Evolutionary conservation across 2,888 invertebrate species (phyloP).

Genomic region (Zaprionus lineosus): DNA sequence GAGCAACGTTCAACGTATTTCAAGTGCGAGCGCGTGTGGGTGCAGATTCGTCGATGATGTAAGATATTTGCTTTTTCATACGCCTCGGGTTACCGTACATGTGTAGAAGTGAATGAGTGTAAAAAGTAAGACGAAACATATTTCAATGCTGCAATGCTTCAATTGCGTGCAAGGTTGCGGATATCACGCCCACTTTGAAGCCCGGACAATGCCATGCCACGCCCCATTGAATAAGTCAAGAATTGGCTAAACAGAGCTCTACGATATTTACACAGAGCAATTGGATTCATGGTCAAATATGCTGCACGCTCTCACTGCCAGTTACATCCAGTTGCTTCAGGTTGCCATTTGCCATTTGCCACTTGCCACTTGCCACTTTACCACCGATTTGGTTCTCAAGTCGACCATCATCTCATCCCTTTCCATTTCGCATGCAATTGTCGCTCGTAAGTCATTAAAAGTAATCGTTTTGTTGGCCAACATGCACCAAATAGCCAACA

Average conservation of each 20-base stretch:
- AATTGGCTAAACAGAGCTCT: too few relatives aligned
- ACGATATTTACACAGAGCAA: too few relatives aligned
- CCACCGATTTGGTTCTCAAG: too few relatives aligned
- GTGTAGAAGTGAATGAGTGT: not conserved
- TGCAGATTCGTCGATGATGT: slow-evolving; percentile 43
- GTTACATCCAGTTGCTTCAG: not conserved
- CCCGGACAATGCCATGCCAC: slow-evolving; percentile 13
- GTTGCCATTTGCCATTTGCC: not conserved
- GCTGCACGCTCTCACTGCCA: slow-evolving; percentile 53
- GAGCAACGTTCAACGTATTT: not conserved
- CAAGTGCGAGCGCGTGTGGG: slow-evolving; percentile 32
- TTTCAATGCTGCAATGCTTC: too few relatives aligned
- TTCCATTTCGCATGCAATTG: slow-evolving; percentile 60
- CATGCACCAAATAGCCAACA: slow-evolving; percentile 70
- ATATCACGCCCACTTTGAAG: slow-evolving; percentile 48
- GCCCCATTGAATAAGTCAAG: not conserved
- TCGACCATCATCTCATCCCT: too few relatives aligned
- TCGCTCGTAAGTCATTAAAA: slow-evolving; percentile 72
- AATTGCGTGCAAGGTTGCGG: slow-evolving; percentile 69
- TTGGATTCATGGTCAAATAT: slow-evolving; percentile 61
- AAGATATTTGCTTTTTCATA: slow-evolving; percentile 23
- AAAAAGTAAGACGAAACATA: slow-evolving; percentile 22
- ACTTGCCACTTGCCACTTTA: not conserved
- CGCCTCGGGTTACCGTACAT: slow-evolving; percentile 24
- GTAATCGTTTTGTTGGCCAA: slow-evolving; percentile 74